Percentiles rank a stretch among this genome's conserved stretches.
phyloP scores from a whole-genome alignment of 2,797 vertebrate genomes.

The Thunnus albacares region DNA sequence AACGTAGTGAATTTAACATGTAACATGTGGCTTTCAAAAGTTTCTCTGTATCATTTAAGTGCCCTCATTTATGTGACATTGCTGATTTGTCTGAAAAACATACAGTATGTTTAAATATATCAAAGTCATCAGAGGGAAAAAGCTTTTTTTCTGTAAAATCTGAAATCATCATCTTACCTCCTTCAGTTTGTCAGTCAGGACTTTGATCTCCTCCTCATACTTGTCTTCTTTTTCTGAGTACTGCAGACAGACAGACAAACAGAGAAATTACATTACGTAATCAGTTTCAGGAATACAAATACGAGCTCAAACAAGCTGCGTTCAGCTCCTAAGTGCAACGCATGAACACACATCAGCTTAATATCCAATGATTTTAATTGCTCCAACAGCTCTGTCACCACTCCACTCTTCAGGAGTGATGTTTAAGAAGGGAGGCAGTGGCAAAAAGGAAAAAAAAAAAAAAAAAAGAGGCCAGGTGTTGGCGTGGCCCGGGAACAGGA shows the following conservation, averaged over 20 bases:
- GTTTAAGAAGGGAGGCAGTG: background rate
- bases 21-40: background rate
- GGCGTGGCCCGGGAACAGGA: slow-evolving; percentile 45
- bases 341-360: background rate
- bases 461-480: slow-evolving; percentile 26
- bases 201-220: slow-evolving; percentile 99
- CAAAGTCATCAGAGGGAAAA: background rate
- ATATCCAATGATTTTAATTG: background rate
- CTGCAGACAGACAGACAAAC: slow-evolving; percentile 79
- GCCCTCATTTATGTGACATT: background rate
- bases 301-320: slow-evolving; percentile 1
- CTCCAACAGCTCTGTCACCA: background rate
- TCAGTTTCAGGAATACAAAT: background rate
- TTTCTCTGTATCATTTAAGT: background rate
- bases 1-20: slow-evolving; percentile 6
- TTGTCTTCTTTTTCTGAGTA: slow-evolving; percentile 99
- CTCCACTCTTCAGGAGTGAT: slow-evolving; percentile 23
- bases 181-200: slow-evolving; percentile 91
- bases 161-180: slow-evolving; percentile 78
- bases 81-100: background rate
- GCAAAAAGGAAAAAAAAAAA: background rate
- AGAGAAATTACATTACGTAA: background rate
- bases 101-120: background rate
- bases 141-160: background rate
- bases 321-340: slow-evolving; percentile 10